A percentile compares a stretch with the other conserved stretches of the same genome.
Evolutionary conservation across 2,888 invertebrate species (phyloP).

Genomic region (Aplocera efformata): DNA sequence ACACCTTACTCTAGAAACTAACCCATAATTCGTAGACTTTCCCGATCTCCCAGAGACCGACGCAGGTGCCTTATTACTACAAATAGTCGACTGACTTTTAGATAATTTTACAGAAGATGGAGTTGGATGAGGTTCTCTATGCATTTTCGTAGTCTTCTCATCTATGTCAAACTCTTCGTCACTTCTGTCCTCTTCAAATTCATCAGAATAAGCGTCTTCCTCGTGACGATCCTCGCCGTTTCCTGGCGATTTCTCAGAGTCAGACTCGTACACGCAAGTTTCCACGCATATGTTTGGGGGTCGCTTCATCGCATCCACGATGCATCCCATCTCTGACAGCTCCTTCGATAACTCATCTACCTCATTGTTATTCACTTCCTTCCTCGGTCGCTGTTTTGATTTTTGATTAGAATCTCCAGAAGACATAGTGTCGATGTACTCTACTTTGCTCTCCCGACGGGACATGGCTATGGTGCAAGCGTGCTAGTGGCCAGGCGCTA

Average conservation of each 20-base stretch:
- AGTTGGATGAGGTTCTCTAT: constrained; percentile 29
- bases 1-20: constrained; percentile 26
- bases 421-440: constrained; percentile 55
- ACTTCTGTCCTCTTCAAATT: constrained; percentile 69
- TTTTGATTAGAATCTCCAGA: constrained; percentile 66
- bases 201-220: constrained; percentile 67
- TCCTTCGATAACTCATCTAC: constrained; percentile 67
- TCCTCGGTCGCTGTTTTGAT: constrained; percentile 47
- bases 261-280: constrained; percentile 60
- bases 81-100: constrained; percentile 59
- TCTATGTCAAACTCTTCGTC: constrained; percentile 47
- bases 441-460: constrained; percentile 54
- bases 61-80: constrained; percentile 39
- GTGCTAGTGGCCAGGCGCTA: constrained; percentile 51
- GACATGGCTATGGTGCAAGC: constrained; percentile 57
- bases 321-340: constrained; percentile 72
- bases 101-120: constrained; percentile 48
- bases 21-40: constrained; percentile 63
- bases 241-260: constrained; percentile 39
- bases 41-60: constrained; percentile 62
- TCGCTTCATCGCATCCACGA: constrained; percentile 63
- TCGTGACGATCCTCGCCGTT: constrained; percentile 33
- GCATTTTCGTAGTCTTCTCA: constrained; percentile 36
- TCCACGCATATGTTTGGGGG: constrained; percentile 70
- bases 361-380: constrained; percentile 75